These are phyloP conservation scores for Hypomecis atomaria DNA, from an alignment of 2,888 invertebrate species.

Conservation along the genomic window DNA sequence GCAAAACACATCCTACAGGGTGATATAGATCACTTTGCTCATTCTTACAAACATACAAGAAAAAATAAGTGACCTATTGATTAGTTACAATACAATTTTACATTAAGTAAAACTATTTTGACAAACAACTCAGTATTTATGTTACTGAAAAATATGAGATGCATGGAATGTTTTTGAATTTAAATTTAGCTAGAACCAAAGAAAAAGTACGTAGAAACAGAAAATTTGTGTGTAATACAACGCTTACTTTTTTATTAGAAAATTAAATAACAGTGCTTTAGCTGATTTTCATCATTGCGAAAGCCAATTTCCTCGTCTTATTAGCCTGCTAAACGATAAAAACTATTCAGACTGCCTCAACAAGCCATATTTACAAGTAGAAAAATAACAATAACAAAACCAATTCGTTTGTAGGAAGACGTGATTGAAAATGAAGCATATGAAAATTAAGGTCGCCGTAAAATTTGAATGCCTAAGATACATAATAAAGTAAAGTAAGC, in stretches of 20 bases:
- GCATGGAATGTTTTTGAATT: slow-evolving; percentile 38
- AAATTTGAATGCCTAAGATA: neutral
- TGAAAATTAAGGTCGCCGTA: neutral
- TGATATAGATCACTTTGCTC: slow-evolving; percentile 33
- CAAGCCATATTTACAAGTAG: slow-evolving; percentile 4
- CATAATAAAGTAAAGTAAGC: neutral
- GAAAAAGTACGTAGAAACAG: neutral
- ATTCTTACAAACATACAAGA: slow-evolving; percentile 58
- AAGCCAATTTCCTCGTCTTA: neutral
- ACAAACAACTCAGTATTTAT: slow-evolving; percentile 18
- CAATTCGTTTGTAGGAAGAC: slow-evolving; percentile 10
- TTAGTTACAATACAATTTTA: slow-evolving; percentile 34
- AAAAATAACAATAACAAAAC: slow-evolving; percentile 10
- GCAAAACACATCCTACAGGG: slow-evolving; percentile 5
- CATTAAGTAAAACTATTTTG: slow-evolving; percentile 25
- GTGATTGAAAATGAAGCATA: slow-evolving; percentile 1
- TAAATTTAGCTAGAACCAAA: slow-evolving; percentile 12
- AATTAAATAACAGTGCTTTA: slow-evolving; percentile 1
- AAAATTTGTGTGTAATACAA: neutral
- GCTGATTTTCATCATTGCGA: neutral
- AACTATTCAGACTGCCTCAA: neutral
- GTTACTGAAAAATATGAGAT: slow-evolving; percentile 24
- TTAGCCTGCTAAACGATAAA: neutral
- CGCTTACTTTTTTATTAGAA: neutral
- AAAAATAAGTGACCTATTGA: slow-evolving; percentile 50